Evolutionary conservation across 92 coral and sea anemone species (phyloP), one percentile per base, ranked within the genome.

Genomic region (Porites evermanni): DNA sequence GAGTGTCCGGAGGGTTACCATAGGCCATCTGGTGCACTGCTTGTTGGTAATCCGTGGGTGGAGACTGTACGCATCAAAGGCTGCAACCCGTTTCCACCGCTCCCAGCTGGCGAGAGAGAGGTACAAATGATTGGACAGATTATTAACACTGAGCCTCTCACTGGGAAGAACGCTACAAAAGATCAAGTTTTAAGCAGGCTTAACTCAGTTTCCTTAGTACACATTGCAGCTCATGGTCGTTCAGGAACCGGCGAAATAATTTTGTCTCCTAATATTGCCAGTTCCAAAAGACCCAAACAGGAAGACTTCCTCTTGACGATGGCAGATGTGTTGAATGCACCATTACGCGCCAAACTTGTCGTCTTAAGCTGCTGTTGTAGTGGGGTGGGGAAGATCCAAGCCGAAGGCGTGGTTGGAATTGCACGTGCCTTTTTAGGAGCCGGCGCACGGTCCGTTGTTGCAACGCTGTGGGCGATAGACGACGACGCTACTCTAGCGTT

Each of bases 141-240:
- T 72, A 6, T 72, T 24, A n/a, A 72, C 11, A 50, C 0, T 50
- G 59, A 72, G 12, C 76, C 76, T 72, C 59, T 72, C 8, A 72
- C 59, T 44, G 59, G 76, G 26, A 38, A 70, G 44, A 47, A 38
- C 29, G 75, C 75, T 32, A 70, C 75, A 6, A 70, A 44, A 13
- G 76, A 56, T n/a, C 53, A 17, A 20, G 76, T 72, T 11, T 72
- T 72, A n/a, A 72, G 76, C 76, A 50, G 76, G 26, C 59, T 72
- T 17, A 72, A 47, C 59, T 72, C 76, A 51, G 76, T n/a, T 50
- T 21, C 76, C 8, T 47, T 72, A 72, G 56, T 72, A 19, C 76
- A 72, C n/a, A 72, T 72, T 50, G 76, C 76, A 38, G 74, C 74
- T 12, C 74, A 70, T 14, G 74, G 74, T 38, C 14, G 53, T 38